Evolutionary conservation across 2,113 vertebrate species (phyloP), one percentile per base, ranked within the genome.

Genomic region (Pyxicephalus adspersus): DNA sequence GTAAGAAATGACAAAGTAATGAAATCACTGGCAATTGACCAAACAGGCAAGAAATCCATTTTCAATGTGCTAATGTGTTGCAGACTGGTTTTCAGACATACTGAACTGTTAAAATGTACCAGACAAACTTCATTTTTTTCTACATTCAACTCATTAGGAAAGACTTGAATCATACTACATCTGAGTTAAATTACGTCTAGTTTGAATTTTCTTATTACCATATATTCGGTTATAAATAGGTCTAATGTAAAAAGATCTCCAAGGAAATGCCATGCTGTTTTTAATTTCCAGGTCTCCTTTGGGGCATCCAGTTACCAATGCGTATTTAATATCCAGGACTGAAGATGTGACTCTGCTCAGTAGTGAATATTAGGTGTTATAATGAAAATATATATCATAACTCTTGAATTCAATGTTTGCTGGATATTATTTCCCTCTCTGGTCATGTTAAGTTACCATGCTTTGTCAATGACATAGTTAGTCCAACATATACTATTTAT

Each of bases 51-150:
- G 31, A 71, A 61, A 50, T 28, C 50, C 23, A 61, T 70, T 80
- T 67, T 80, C 55, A 31, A 77, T 80, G 76, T 68, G 76, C 57
- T 80, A 79, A 79, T 79, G 31, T 68, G 65, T 60, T 68, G 22
- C 64, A 79, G 77, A 29, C 77, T 61, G 50, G 20, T 29, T 54
- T 77, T 70, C 54, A 80, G 31, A 71, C 60, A 52, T 64, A 80
- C 51, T 80, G 65, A 70, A 79, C 55, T 68, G 45, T 52, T 80
- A 71, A 72, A 80, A 72, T 72, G 67, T 64, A 64, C 58, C 66
- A 72, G 67, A 72, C 54, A 72, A 80, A 31, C 38, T 61, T 72
- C 50, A 72, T 64, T 80, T 77, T 20, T 60, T 57, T 60, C 26
- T 45, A n/a, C 66, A 70, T 66, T 71, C 65, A 71, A 60, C 22